Conservation (phyloP, 2,113 vertebrate species). For the Isurus oxyrinchus region DNA sequence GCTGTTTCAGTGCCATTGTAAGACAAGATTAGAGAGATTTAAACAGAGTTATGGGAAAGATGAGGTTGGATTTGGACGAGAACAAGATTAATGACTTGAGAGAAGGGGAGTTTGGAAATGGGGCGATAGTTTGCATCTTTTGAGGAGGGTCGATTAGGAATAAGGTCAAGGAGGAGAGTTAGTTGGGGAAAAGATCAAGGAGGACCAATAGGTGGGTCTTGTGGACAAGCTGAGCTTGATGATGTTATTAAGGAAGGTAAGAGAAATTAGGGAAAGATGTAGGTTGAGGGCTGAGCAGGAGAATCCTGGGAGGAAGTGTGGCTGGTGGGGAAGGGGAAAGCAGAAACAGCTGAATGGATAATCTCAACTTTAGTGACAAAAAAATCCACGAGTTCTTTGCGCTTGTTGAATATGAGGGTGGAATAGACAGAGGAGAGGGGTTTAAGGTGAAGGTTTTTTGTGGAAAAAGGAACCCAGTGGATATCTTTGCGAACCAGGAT, state of each 20-base stretch:
- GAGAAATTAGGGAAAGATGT: background rate
- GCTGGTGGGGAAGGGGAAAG: background rate
- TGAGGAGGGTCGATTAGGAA: background rate
- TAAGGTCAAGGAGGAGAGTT: background rate
- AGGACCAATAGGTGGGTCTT: background rate
- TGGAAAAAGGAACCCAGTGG: background rate
- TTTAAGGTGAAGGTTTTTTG: background rate
- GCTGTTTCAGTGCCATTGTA: too few species aligned
- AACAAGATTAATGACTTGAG: too few species aligned
- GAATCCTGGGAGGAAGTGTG: background rate
- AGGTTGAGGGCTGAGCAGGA: background rate
- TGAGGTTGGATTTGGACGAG: too few species aligned
- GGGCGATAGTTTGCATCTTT: background rate
- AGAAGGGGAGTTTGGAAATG: background rate
- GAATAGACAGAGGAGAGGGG: background rate
- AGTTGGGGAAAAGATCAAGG: background rate
- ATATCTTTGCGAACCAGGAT: background rate
- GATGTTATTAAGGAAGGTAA: background rate
- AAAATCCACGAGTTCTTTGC: background rate
- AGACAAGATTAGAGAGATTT: too few species aligned
- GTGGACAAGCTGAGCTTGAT: background rate
- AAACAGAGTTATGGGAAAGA: too few species aligned
- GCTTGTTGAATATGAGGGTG: background rate
- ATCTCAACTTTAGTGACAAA: too few species aligned
- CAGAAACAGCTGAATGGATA: too few species aligned